Percentiles rank a stretch among this genome's conserved stretches.
These are phyloP conservation scores for Patella pellucida DNA, from an alignment of 2,888 invertebrate genomes.

Conservation along the genomic window DNA sequence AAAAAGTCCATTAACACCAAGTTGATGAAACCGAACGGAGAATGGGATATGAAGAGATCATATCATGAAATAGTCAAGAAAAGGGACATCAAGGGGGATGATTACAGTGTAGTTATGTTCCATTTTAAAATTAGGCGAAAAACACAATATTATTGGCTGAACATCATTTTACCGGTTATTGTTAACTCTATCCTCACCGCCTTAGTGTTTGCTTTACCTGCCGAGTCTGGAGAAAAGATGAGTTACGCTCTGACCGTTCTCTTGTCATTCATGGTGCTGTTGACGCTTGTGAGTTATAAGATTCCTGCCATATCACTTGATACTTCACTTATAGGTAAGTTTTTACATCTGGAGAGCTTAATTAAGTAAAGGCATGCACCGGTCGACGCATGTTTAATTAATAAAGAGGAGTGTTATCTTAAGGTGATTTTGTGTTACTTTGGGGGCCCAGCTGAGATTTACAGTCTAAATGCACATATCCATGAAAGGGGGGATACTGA, in stretches of 20 bases:
- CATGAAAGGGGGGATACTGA: too few relatives aligned
- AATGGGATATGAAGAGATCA: neutral
- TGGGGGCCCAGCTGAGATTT: too few relatives aligned
- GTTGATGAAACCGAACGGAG: slow-evolving; percentile 19
- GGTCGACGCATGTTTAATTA: too few relatives aligned
- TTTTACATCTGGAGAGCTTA: too few relatives aligned
- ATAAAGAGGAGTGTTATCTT: too few relatives aligned
- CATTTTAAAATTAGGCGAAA: slow-evolving; percentile 29
- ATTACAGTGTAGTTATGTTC: slow-evolving; percentile 26
- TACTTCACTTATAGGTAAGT: slow-evolving; percentile 37
- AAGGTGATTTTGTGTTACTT: too few relatives aligned
- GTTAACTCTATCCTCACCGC: slow-evolving; percentile 38
- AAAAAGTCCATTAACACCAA: neutral
- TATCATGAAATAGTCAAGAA: neutral
- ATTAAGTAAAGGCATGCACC: too few relatives aligned
- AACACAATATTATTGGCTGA: slow-evolving; percentile 32
- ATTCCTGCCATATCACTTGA: slow-evolving; percentile 41
- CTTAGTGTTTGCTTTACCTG: slow-evolving; percentile 40
- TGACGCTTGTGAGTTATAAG: slow-evolving; percentile 39
- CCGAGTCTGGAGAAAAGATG: slow-evolving; percentile 42
- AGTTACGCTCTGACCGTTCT: slow-evolving; percentile 42
- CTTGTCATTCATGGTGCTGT: slow-evolving; percentile 42
- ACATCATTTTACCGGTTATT: slow-evolving; percentile 39
- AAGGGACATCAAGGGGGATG: neutral
- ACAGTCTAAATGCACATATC: too few relatives aligned